Base-by-base conservation (phyloP, 2,888 invertebrate species). In the Phortica magna region DNA sequence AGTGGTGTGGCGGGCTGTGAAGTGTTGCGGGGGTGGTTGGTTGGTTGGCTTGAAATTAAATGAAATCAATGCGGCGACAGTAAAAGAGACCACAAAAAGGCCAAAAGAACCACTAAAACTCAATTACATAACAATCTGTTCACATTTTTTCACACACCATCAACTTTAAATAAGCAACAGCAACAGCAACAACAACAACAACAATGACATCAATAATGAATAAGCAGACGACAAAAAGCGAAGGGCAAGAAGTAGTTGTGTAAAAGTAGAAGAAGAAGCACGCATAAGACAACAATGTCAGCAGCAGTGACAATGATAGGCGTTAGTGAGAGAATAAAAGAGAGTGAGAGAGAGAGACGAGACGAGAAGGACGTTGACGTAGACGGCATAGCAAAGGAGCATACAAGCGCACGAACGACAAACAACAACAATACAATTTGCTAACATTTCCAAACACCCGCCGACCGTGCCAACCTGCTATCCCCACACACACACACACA, bases 111-210 rank as follows among this genome's bases (percentile, higher is more conserved):
- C 87, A 89, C 89, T 89, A 89, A 90, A 90, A 90, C 89, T 90
- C 90, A 90, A 90, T 90, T 90, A 90, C 87, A 89, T 87, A 90
- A 90, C 90, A 91, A 91, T 91, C 91, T 91, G 91, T 90, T 91
- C 91, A 91, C 90, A 91, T 91, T 91, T 91, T 89, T 90, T 90
- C 86, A 91, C 90, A 91, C 90, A 89, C 89, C 90, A 90, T 90
- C 90, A 90, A 91, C 88, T 88, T 86, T 84, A 89, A 89, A 89
- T 89, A 88, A 88, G 85, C 88, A 64, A 76, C 64, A n/a, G 31
- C 31, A 31, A 31, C 31, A 31, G 31, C 31, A 31, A 2, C 31
- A 31, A 31, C 31, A 31, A 31, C 5, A 31, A 31, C 31, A 31
- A 31, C 31, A n/a, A n/a, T n/a, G n/a, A n/a, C n/a, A n/a, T n/a